Evolutionary conservation across 2,797 vertebrate species (phyloP).

Genomic region (Linurgus olivaceus): DNA sequence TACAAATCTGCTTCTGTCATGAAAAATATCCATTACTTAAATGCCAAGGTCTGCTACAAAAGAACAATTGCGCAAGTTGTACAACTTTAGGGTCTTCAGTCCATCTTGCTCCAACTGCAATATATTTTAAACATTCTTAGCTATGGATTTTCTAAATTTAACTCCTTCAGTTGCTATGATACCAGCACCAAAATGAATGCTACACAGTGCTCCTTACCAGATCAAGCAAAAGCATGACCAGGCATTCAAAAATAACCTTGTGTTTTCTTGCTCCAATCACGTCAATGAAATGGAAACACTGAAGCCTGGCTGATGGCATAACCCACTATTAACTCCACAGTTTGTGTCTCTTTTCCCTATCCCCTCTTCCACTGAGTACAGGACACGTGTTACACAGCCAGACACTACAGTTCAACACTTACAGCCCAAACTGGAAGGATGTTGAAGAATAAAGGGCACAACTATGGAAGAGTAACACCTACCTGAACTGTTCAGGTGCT

Average conservation of each 20-base stretch:
- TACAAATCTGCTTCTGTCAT: neutral
- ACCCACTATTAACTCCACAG: neutral
- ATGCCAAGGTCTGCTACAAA: neutral
- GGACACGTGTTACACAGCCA: neutral
- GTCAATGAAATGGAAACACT: neutral
- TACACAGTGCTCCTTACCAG: neutral
- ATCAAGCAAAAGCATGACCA: neutral
- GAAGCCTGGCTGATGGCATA: neutral
- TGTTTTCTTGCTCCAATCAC: neutral
- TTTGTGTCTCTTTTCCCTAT: neutral
- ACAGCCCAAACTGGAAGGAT: neutral
- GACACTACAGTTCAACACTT: neutral
- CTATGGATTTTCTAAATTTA: constrained; percentile 8
- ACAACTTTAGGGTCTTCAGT: neutral
- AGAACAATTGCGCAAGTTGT: neutral
- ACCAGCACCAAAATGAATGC: neutral
- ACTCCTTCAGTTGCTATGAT: constrained; percentile 40
- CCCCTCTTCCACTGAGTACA: neutral
- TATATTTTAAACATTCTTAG: neutral
- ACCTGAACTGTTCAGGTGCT: neutral
- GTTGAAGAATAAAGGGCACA: neutral
- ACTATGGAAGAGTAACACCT: neutral
- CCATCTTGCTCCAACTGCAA: neutral
- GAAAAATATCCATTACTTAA: neutral
- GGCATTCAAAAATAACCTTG: neutral